Evolutionary conservation across 2,113 vertebrate species (phyloP).

Genomic region (Hippocampus comes): DNA sequence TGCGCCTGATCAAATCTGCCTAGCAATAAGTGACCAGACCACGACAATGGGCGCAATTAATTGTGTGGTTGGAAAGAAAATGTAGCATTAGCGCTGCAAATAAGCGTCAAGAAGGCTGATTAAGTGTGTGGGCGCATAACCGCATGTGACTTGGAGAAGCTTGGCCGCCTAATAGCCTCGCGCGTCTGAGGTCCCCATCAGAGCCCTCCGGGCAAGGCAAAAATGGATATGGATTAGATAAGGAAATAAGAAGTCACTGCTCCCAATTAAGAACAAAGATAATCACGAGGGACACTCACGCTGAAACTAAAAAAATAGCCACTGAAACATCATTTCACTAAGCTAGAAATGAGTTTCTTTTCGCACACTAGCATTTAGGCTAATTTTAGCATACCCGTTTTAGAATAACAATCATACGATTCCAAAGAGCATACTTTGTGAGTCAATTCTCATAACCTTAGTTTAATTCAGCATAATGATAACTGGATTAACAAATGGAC

Average conservation of each 20-base stretch:
- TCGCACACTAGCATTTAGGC: neutral
- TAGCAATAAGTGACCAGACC: too few relatives aligned
- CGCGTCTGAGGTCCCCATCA: slow-evolving; percentile 28
- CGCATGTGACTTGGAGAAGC: slow-evolving; percentile 34
- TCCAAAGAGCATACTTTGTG: too few relatives aligned
- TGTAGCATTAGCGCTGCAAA: slow-evolving; percentile 11
- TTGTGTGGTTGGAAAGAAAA: too few relatives aligned
- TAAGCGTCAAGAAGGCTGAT: slow-evolving; percentile 22
- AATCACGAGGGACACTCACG: neutral
- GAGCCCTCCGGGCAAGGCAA: neutral
- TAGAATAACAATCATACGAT: too few relatives aligned
- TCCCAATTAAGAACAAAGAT: neutral
- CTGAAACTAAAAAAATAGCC: neutral
- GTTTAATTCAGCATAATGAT: too few relatives aligned
- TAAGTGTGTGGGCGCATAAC: slow-evolving; percentile 17
- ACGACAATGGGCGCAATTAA: too few relatives aligned
- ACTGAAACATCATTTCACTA: neutral
- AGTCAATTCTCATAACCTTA: too few relatives aligned
- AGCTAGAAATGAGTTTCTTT: neutral
- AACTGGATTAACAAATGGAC: too few relatives aligned
- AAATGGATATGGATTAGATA: neutral
- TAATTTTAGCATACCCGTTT: neutral
- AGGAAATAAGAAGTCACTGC: neutral
- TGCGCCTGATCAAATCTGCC: too few relatives aligned
- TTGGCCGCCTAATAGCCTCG: slow-evolving; percentile 32